These are phyloP conservation scores for Temnopleurus reevesii DNA, from an alignment of 53 echinoderm and acorn worm genomes.

Conservation along the genomic window DNA sequence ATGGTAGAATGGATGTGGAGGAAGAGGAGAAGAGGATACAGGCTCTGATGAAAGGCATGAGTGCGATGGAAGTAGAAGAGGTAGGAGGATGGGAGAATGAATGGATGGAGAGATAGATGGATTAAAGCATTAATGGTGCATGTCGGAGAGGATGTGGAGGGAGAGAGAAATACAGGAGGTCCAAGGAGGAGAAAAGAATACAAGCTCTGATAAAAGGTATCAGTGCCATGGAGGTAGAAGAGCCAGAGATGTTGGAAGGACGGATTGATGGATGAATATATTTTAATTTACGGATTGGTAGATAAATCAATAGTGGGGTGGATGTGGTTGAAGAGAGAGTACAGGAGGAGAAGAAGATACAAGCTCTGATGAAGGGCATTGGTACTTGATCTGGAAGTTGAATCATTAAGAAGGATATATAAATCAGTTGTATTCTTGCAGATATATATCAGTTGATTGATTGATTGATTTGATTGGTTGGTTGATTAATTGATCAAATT, in stretches of 20 bases:
- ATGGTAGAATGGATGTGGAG: neutral
- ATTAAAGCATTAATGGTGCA: neutral
- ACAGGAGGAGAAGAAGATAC: conserved; percentile 80
- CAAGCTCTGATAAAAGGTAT: no score
- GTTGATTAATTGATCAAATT: no score
- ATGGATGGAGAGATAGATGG: neutral
- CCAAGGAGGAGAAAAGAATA: no score
- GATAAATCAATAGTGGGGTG: no score
- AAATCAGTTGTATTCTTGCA: no score
- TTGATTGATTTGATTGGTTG: no score
- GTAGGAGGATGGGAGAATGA: neutral
- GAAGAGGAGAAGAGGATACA: conserved; percentile 82
- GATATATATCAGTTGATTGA: no score
- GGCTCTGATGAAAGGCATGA: conserved; percentile 94
- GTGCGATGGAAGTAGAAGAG: conserved; percentile 69
- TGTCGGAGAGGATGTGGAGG: neutral
- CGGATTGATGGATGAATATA: neutral
- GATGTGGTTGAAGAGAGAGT: conserved; percentile 67
- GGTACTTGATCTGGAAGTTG: no score
- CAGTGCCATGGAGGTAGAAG: no score
- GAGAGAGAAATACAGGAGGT: neutral
- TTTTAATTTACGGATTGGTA: no score
- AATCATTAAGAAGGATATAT: no score
- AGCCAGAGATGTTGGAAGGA: neutral
- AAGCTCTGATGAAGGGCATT: conserved; percentile 96